phyloP scores from a whole-genome alignment of 2,888 invertebrate genomes.

The Apocheima hispidaria region DNA sequence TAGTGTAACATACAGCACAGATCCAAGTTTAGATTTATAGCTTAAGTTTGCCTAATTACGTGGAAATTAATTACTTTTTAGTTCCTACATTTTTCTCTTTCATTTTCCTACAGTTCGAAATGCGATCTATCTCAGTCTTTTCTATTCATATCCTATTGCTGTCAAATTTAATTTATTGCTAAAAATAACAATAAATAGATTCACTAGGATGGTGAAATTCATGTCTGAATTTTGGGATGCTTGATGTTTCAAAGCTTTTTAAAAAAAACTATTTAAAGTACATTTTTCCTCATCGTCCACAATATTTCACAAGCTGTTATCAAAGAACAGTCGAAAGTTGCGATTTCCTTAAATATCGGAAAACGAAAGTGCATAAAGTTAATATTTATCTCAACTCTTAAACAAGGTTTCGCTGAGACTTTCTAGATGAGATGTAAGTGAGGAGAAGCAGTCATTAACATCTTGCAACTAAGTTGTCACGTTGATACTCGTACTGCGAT shows the following conservation, averaged over 20 bases:
- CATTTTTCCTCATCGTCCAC: conserved; percentile 37
- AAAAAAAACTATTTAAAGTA: not conserved
- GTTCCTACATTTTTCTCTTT: not conserved
- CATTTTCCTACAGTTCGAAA: no score
- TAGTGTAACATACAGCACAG: no score
- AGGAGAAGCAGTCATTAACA: conserved; percentile 26
- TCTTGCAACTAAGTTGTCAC: conserved; percentile 12
- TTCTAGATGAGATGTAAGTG: conserved; percentile 58
- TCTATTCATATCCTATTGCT: no score
- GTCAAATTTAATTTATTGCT: no score
- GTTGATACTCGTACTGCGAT: not conserved
- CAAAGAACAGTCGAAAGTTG: conserved; percentile 44
- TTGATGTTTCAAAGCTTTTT: no score
- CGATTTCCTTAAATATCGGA: conserved; percentile 60
- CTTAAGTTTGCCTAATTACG: not conserved
- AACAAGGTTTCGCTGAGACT: conserved; percentile 50
- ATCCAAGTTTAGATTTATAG: not conserved
- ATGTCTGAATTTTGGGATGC: no score
- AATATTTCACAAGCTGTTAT: conserved; percentile 20
- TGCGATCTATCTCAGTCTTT: no score
- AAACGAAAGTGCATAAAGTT: conserved; percentile 68
- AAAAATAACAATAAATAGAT: no score
- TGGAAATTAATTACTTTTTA: not conserved
- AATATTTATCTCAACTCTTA: conserved; percentile 60
- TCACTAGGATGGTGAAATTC: no score